Percentiles rank a stretch among this genome's conserved stretches.
Evolutionary conservation across 2,113 vertebrate species (phyloP).

Genomic region (Petrocephalus microphthalmus): DNA sequence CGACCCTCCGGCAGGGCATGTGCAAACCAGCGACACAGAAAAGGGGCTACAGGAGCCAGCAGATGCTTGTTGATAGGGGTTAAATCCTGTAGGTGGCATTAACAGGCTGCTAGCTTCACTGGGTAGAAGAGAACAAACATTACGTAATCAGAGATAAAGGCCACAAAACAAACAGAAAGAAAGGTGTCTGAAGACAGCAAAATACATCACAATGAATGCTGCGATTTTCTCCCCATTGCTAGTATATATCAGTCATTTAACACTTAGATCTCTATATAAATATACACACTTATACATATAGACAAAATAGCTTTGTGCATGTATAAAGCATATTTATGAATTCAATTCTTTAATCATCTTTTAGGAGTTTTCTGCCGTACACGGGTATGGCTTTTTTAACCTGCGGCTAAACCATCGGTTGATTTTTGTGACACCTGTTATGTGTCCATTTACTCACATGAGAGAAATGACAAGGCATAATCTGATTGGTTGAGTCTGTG

Average conservation of each 20-base stretch:
- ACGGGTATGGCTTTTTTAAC: constrained; percentile 54
- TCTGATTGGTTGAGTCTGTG: background rate
- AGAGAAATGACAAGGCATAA: background rate
- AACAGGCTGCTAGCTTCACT: constrained; percentile 41
- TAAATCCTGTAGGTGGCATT: constrained; percentile 47
- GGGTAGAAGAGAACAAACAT: constrained; percentile 27
- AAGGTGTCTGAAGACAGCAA: constrained; percentile 28
- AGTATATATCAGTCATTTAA: constrained; percentile 42
- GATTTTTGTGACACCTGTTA: background rate
- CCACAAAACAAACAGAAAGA: background rate
- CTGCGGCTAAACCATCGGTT: constrained; percentile 31
- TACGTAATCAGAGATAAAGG: constrained; percentile 25
- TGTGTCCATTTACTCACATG: background rate
- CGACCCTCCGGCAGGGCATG: background rate
- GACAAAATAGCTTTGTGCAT: constrained; percentile 67
- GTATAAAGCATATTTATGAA: constrained; percentile 55
- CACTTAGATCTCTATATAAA: constrained; percentile 52
- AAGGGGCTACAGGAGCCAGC: constrained; percentile 41
- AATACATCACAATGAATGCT: constrained; percentile 33
- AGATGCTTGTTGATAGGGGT: constrained; percentile 29
- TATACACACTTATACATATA: constrained; percentile 74
- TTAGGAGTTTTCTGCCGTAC: constrained; percentile 23
- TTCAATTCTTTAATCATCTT: constrained; percentile 26
- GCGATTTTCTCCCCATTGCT: constrained; percentile 41
- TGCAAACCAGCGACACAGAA: background rate